Conservation (phyloP, 2,888 invertebrate genomes). For the Lepidocyrtinus sp. region DNA sequence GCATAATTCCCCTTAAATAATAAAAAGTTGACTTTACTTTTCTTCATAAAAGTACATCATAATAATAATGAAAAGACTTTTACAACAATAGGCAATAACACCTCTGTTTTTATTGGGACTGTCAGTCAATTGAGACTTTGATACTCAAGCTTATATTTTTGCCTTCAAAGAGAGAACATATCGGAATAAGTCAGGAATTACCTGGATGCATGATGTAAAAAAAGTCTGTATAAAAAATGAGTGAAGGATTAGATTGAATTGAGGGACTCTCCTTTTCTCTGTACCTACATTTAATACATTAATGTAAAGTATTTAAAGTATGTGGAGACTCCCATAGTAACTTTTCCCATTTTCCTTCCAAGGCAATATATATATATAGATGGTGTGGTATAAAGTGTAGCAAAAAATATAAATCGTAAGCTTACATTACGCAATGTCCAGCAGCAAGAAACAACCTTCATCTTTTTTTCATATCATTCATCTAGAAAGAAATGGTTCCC, state of each 20-base stretch:
- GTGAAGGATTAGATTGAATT: slow-evolving; percentile 59
- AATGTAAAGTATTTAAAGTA: neutral
- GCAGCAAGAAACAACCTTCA: slow-evolving; percentile 32
- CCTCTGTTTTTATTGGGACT: slow-evolving; percentile 9
- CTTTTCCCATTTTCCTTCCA: neutral
- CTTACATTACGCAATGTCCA: slow-evolving; percentile 52
- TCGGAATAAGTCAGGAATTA: slow-evolving; percentile 43
- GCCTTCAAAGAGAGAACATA: neutral
- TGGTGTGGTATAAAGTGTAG: neutral
- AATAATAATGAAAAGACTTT: neutral
- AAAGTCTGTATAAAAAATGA: slow-evolving; percentile 38
- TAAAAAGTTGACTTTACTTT: neutral
- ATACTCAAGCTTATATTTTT: too few relatives aligned
- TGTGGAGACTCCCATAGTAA: neutral
- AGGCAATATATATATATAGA: neutral
- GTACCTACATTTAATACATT: neutral
- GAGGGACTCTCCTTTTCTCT: slow-evolving; percentile 53
- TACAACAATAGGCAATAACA: neutral
- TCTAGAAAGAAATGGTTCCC: slow-evolving; percentile 17
- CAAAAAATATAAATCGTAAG: neutral
- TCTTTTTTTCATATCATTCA: slow-evolving; percentile 21
- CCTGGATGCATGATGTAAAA: slow-evolving; percentile 3
- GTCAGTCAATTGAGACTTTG: too few relatives aligned
- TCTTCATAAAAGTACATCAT: slow-evolving; percentile 16
- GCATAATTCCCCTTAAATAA: slow-evolving; percentile 52